Base-by-base conservation (phyloP, 2,888 invertebrate genomes). In the Lasius platythorax region DNA sequence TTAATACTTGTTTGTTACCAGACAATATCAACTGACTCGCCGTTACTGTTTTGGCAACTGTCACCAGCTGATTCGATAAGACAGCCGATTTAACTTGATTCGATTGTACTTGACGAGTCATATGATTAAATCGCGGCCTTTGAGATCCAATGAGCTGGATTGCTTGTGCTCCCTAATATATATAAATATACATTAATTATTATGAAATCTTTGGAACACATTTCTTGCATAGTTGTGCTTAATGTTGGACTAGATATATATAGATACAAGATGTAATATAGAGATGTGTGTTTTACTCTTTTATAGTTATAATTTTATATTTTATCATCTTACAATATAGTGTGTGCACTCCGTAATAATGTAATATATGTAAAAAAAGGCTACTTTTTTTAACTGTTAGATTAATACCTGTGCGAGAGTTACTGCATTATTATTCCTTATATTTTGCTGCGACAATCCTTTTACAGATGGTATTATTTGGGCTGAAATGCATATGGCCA, bases 141-240 rank as follows among this genome's bases (percentile, higher is more conserved):
- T 94, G 95, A 88, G 95, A 92, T 92, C 95, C 95, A 85, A 95
- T 94, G 66, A 95, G 93, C 90, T 95, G 94, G 88, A 95, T 94
- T 61, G 94, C 93, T 85, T 93, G 94, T 50, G 93, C 94, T 84
- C 93, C 93, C 94, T 94, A 79, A 75, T 66, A 56, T 68, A 66
- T 2, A 63, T 18, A 70, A 46, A 23, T 23, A 23, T 23, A 23
- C 3, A 68, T 76, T 70, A 23, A 40, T 73, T 61, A 50, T 6
- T 58, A 43, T 43, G 3, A 53, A 56, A 8, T 58, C 11, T 40
- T 53, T 1, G 15, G 11, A 46, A 63, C 30, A 5, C 67, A 84
- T 63, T 50, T 15, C 23, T 63, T 8, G 18, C 18, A 18, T 15
- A 37, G 4, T 58, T 37, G 56, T 33, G 4, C 5, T 63, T 18